These are phyloP conservation scores for Lepus townsendii DNA, from an alignment of 2,797 vertebrate species.

Conservation along the genomic window DNA sequence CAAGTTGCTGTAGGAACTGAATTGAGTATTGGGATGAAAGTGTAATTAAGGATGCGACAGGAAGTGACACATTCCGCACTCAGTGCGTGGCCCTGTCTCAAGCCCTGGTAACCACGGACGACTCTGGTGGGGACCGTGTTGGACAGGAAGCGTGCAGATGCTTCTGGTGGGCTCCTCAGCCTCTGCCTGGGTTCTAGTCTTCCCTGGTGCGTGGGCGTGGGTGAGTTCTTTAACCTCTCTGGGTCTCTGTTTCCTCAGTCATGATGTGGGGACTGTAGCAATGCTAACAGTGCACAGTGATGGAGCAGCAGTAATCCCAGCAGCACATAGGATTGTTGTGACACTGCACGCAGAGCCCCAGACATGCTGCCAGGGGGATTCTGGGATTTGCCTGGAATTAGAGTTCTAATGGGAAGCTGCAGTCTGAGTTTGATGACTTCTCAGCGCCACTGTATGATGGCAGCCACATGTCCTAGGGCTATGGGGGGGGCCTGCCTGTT, in stretches of 20 bases:
- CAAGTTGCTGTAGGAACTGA: neutral
- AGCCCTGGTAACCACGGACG: accelerated
- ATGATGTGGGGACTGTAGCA: neutral
- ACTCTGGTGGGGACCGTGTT: accelerated
- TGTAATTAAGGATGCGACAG: neutral
- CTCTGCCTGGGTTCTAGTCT: neutral
- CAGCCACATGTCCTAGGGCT: slow-evolving; percentile 72
- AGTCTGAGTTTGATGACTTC: slow-evolving; percentile 69
- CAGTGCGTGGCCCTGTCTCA: too few relatives aligned
- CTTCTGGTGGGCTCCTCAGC: neutral
- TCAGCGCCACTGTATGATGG: neutral
- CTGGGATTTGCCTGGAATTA: neutral
- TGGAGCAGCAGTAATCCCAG: too few relatives aligned
- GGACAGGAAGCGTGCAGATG: accelerated
- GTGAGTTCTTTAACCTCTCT: neutral
- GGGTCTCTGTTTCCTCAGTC: neutral
- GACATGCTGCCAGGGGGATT: neutral
- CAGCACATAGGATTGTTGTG: neutral
- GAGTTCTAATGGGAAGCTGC: neutral
- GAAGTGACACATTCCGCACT: neutral
- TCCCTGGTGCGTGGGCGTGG: neutral
- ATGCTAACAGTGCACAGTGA: too few relatives aligned
- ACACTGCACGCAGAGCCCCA: neutral
- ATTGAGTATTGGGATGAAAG: neutral
- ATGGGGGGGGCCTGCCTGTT: slow-evolving; percentile 81